Evolutionary conservation across 2,797 vertebrate species (phyloP), one percentile per base, ranked within the genome.

Genomic region (Furcifer pardalis): DNA sequence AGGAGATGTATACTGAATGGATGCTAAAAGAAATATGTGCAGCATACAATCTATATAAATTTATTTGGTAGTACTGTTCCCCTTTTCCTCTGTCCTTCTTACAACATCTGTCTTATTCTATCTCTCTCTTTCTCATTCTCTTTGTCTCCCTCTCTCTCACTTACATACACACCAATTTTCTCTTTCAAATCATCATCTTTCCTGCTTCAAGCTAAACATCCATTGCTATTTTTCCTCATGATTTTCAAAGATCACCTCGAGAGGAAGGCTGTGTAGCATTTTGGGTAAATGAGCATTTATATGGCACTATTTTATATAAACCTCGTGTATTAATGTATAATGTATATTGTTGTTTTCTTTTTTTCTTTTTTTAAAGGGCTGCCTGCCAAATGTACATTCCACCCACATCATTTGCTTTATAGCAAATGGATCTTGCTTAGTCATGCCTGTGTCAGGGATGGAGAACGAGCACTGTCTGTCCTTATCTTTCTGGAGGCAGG

Each of bases 151-250:
- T 80, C 89, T 40, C 63, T 19, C 30, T 27, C 21, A 77, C n/a
- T n/a, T n/a, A n/a, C n/a, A n/a, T n/a, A n/a, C 46, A 78, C 69
- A 56, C 44, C 32, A 13, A 59, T 23, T 60, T 79, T 71, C 87
- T 92, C 81, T 95, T 93, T 93, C 80, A 76, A 88, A 93, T 94
- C 90, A 92, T 86, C 94, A 92, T 89, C 88, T 94, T 92, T 89
- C 88, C 75, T 76, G 91, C 92, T 94, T 65, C 88, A 91, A 90
- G 92, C 87, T 66, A 93, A 93, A 91, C 81, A 92, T 85, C 81
- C 80, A 17, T 87, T 93, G 89, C 86, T 93, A 85, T 93, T 93
- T 86, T 92, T 90, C 52, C 77, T 82, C 87, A 90, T 85, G 63
- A 79, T 94, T 91, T 93, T 92, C 79, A 94, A 93, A 88, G 87